Base-by-base conservation (phyloP, 2,797 vertebrate genomes). In the Lagocephalus sceleratus region DNA sequence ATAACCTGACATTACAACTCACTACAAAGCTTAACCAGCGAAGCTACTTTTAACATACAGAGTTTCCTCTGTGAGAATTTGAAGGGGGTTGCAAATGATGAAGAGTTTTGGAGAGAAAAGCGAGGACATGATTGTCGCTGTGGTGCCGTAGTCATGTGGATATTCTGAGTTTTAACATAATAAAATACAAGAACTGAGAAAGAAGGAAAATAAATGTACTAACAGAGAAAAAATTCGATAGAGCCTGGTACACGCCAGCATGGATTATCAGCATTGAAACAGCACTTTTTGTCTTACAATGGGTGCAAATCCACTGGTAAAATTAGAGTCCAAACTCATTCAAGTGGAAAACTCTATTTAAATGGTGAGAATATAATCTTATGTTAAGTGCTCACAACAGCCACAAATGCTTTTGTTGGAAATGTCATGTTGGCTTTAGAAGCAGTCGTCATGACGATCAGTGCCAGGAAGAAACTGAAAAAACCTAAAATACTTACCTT, bases 181-280 rank as follows among this genome's bases (percentile, higher is more conserved):
- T 81, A 65, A 79, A 84, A 80, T 87, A 57, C 73, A 42, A 42
- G 16, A 19, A 19, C 6, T 60, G 73, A 82, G 73, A 72, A 78
- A 67, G 55, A 79, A 83, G 81, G 56, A 55, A 84, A 81, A 79
- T 86, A 84, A 70, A 68, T 82, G 87, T 88, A 87, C 85, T 91
- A 80, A 89, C 64, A 88, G 75, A 87, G 66, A 87, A 80, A 81
- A 78, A 90, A 87, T 86, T 90, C 88, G 91, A 86, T 89, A 92
- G 87, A 91, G 85, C 82, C 78, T 81, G 77, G 60, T 78, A 78
- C 82, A 83, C 74, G 78, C 82, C 77, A 85, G 88, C 79, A 79
- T 83, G 81, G 78, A 88, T 90, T 91, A 92, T 91, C 87, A 90
- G 85, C 76, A 64, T 78, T 84, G 82, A 90, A 87, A 89, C 87